phyloP scores from a whole-genome alignment of 2,113 vertebrate species.

The Shinisaurus crocodilurus region DNA sequence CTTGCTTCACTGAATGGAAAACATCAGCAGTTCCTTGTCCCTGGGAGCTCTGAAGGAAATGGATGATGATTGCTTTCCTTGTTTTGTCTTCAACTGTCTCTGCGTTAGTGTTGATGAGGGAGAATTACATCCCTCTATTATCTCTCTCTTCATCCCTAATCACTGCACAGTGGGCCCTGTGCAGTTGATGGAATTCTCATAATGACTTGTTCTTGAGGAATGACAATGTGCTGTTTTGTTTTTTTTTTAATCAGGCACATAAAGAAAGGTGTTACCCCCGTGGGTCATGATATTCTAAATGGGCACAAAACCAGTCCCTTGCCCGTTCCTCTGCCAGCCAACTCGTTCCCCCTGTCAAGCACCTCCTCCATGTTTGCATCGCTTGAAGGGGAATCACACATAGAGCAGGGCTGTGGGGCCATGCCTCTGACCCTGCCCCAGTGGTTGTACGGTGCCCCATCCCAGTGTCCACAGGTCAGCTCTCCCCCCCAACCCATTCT shows the following conservation, averaged over 20 bases:
- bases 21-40: neutral
- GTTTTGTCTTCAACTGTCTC: conserved; percentile 10
- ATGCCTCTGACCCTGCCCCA: too few species aligned
- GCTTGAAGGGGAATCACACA: too few species aligned
- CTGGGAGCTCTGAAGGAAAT: neutral
- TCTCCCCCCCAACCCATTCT: too few species aligned
- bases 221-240: neutral
- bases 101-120: neutral
- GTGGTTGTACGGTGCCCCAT: too few species aligned
- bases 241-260: too few species aligned
- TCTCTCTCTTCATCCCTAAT: neutral
- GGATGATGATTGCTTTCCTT: neutral
- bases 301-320: neutral
- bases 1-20: neutral
- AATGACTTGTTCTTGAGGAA: neutral
- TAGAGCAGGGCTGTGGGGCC: too few species aligned
- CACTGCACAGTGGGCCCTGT: neutral
- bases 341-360: too few species aligned
- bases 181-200: neutral
- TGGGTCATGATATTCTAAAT: neutral
- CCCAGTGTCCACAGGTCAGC: too few species aligned
- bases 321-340: too few species aligned
- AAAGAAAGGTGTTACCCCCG: neutral
- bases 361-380: too few species aligned
- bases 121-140: neutral